Evolutionary conservation across 64 coral and sea anemone genomes (phyloP).

Genomic region (Pocillopora verrucosa): DNA sequence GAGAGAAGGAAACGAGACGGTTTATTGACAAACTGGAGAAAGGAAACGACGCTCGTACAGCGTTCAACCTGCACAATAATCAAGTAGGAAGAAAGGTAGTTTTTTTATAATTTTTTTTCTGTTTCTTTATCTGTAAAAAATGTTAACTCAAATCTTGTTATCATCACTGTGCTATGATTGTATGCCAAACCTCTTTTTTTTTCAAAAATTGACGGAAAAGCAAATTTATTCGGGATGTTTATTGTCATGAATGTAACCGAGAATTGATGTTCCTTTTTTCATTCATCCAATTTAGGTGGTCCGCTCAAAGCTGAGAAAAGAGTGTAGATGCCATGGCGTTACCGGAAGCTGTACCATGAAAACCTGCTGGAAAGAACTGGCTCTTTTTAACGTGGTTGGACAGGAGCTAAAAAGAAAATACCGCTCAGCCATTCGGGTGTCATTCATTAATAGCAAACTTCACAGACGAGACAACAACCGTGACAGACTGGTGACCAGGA

Average conservation of each 20-base stretch:
- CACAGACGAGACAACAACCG: not conserved
- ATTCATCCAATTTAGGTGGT: conserved; percentile 31
- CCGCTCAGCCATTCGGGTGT: conserved; percentile 34
- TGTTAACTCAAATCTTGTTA: no score
- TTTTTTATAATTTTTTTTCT: not conserved
- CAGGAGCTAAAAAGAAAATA: conserved; percentile 65
- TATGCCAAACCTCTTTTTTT: no score
- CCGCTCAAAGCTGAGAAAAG: conserved; percentile 16
- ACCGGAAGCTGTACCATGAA: conserved; percentile 50
- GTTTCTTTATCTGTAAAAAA: no score
- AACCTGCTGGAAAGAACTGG: conserved; percentile 45
- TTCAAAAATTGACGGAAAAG: no score
- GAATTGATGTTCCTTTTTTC: no score
- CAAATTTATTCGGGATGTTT: no score
- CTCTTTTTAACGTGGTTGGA: conserved; percentile 37
- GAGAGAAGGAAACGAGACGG: conserved; percentile 39
- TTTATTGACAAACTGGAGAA: conserved; percentile 63
- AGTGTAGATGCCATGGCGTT: conserved; percentile 68
- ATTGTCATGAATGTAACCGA: no score
- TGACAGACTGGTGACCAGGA: not conserved
- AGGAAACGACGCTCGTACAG: not conserved
- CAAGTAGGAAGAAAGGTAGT: conserved; percentile 75
- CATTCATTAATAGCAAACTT: conserved; percentile 43
- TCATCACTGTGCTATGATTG: no score
- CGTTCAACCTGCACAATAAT: conserved; percentile 67